Conservation (phyloP, 2,888 invertebrate species). For the Cantharis flavilabris region DNA sequence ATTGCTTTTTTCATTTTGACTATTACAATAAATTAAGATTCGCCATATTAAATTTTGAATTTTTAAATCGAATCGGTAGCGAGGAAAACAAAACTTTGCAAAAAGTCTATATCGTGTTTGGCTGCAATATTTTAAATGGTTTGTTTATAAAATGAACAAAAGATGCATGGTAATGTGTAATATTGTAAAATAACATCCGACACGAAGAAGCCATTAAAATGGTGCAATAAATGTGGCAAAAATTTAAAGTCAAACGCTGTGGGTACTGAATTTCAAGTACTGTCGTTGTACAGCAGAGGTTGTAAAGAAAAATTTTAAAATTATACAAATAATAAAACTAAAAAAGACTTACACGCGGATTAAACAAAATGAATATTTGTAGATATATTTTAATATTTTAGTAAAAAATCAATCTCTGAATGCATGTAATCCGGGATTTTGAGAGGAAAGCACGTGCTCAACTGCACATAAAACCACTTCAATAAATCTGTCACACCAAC, state of each 20-base stretch:
- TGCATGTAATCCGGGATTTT: constrained; percentile 16
- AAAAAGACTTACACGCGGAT: neutral
- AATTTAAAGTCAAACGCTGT: neutral
- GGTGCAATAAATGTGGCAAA: constrained; percentile 9
- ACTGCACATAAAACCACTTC: constrained; percentile 13
- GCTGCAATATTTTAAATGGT: constrained; percentile 25
- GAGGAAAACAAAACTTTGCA: neutral
- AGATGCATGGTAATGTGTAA: constrained; percentile 30
- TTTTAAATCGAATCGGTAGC: neutral
- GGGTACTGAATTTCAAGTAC: neutral
- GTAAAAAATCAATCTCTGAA: constrained; percentile 9
- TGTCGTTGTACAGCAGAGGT: neutral
- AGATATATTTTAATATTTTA: neutral
- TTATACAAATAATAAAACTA: neutral
- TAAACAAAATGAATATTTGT: neutral
- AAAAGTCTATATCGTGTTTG: constrained; percentile 18
- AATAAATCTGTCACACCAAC: constrained; percentile 6
- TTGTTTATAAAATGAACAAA: constrained; percentile 26
- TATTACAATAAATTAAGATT: neutral
- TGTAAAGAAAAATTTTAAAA: neutral
- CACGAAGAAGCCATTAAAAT: constrained; percentile 25
- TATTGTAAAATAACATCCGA: constrained; percentile 31
- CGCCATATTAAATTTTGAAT: neutral
- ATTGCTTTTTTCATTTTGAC: neutral
- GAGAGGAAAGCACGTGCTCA: constrained; percentile 14